Conservation (phyloP, 2,888 invertebrate species). For the Diplazon laetatorius region DNA sequence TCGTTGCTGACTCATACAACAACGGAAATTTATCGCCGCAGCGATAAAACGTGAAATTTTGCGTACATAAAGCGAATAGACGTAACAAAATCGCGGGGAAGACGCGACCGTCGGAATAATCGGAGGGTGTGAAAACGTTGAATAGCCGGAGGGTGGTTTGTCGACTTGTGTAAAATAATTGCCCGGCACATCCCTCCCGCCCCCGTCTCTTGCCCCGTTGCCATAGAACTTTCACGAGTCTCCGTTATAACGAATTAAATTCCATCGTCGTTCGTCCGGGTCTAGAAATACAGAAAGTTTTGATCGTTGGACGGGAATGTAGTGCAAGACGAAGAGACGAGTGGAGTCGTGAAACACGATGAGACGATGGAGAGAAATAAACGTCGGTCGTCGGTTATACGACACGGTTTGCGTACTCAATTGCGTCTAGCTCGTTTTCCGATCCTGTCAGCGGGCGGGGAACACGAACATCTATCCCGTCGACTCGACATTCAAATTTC, state of each 20-base stretch:
- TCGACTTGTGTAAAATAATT: constrained; percentile 62
- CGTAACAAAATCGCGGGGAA: constrained; percentile 54
- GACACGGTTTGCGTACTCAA: not conserved
- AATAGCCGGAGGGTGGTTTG: constrained; percentile 55
- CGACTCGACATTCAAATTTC: constrained; percentile 74
- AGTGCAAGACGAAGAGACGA: not conserved
- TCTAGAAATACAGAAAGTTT: constrained; percentile 55
- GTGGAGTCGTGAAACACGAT: not conserved
- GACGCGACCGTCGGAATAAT: constrained; percentile 19
- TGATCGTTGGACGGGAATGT: constrained; percentile 3
- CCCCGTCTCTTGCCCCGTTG: too few species aligned
- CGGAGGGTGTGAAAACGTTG: not conserved
- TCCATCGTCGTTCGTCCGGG: constrained; percentile 53
- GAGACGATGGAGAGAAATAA: constrained; percentile 11
- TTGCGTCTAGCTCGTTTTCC: constrained; percentile 21
- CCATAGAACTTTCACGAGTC: constrained; percentile 60
- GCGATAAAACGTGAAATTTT: constrained; percentile 21
- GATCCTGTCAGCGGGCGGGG: constrained; percentile 27
- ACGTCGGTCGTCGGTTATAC: constrained; percentile 15
- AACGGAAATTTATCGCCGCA: not conserved
- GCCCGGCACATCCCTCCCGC: constrained; percentile 58
- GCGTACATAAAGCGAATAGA: constrained; percentile 28
- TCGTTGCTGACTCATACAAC: constrained; percentile 30
- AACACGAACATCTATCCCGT: constrained; percentile 5
- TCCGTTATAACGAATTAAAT: constrained; percentile 62